Evolutionary conservation across 2,888 invertebrate genomes (phyloP), one percentile per base, ranked within the genome.

Genomic region (Dermolepida albohirtum): DNA sequence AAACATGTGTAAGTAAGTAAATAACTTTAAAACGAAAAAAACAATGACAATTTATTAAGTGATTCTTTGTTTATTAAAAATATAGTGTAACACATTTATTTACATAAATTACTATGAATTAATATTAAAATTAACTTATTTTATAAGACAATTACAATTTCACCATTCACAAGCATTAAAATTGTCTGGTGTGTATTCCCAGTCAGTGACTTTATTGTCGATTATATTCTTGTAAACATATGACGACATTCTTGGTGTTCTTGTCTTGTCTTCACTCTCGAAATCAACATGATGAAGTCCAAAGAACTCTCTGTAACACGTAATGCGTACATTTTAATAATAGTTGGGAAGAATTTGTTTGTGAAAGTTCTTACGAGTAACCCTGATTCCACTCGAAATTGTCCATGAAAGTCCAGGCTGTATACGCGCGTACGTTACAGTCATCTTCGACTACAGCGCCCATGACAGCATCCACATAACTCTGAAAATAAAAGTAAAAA

Each of bases 301-400:
- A 79, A 90, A 92, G 74, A 84, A 27, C 14, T 54, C 27, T 11
- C 54, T 65, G 22, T 5, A 8, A 10, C 34, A 34, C 8, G 4
- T 22, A 22, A 22, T 22, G 4, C 22, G 4, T 1, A 22, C 2
- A 34, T 8, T 6, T 1, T 34, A 34, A 10, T 34, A 22, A n/a
- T 34, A 34, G 6, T 34, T 10, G 2, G 1, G 2, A 34, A 10
- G 2, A 5, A 6, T 5, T 10, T 6, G 10, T 34, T 1, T 2
- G 2, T 43, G 5, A 12, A n/a, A 34, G 34, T 40, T 2, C 89
- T 88, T 85, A 90, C 87, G 87, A 86, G 77, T 86, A 92, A 29
- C 93, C 93, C 39, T 86, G 84, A 71, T 85, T 85, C 92, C 93
- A 93, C 79, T 94, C 92, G 78, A 89, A 92, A 77, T 91, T 91